A percentile compares a stretch with the other conserved stretches of the same genome.
These are phyloP conservation scores for Pachycephus smyrnensis DNA, from an alignment of 2,888 invertebrate species.

Conservation along the genomic window DNA sequence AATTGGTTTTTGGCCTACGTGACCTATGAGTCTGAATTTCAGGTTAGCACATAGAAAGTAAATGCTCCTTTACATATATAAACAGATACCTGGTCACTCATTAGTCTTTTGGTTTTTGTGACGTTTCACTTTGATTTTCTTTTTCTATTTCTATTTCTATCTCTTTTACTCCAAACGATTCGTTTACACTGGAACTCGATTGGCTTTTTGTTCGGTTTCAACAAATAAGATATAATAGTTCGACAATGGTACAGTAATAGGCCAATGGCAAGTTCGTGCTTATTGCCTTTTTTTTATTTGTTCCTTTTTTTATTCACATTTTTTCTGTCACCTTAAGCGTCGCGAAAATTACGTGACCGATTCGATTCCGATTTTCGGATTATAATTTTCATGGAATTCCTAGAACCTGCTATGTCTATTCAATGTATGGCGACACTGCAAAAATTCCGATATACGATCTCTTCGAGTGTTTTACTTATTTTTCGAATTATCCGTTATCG, in stretches of 20 bases:
- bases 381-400: neutral
- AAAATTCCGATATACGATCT: too few relatives aligned
- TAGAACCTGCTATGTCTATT: neutral
- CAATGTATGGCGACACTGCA: neutral
- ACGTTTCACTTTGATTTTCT: neutral
- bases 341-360: neutral
- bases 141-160: neutral
- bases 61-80: neutral
- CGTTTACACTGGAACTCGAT: neutral
- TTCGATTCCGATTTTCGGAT: neutral
- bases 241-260: neutral
- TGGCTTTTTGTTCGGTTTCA: neutral
- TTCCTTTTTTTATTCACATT: neutral
- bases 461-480: too few relatives aligned
- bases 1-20: neutral
- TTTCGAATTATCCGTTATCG: slow-evolving; percentile 4
- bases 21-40: neutral
- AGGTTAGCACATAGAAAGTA: neutral
- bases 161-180: neutral
- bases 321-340: too few relatives aligned
- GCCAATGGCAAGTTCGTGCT: neutral
- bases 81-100: neutral
- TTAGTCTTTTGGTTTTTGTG: neutral
- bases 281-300: neutral
- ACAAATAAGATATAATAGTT: neutral